Evolutionary conservation across 2,888 invertebrate species (phyloP), one percentile per base, ranked within the genome.

Genomic region (Mythimna ferrago): DNA sequence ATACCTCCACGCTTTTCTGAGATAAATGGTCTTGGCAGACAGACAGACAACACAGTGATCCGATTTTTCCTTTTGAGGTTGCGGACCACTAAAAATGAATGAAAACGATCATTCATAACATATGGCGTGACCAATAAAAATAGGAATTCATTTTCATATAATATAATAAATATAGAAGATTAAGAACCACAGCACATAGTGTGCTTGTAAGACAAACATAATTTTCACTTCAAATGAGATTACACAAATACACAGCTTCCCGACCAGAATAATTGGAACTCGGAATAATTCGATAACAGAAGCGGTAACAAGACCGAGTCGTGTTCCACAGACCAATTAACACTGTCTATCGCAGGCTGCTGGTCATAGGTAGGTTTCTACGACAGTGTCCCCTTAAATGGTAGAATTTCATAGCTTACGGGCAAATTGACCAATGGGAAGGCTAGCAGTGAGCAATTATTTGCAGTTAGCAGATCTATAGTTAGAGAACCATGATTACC

Each of bases 281-380:
- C 14, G 19, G 44, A 66, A 76, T 68, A 66, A 70, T 65, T 72
- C n/a, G 60, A 78, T 65, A 66, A 71, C 32, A 77, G 66, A 71
- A 35, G 26, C 21, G 21, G 71, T 71, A 38, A 56, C 58, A 63
- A 41, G 66, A 56, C 21, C 11, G 5, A 63, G 38, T 7, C 7
- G n/a, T 58, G 58, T 71, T n/a, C 54, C 57, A 58, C 54, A 35
- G 66, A 63, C 66, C 57, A 79, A 78, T 81, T 78, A 66, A 66
- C 62, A 66, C 62, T 56, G 82, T 81, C 71, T 35, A 60, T 69
- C 14, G 21, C 81, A 76, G 58, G 19, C 9, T 16, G 51, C 63
- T 76, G 56, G 56, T 57, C 44, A 41, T n/a, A 44, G 60, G 44
- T n/a, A 60, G 35, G 26, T 61, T 56, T 2, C 53, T 10, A 41